A percentile compares a stretch with the other conserved stretches of the same genome.
Conservation (phyloP, 92 coral and sea anemone species). For the Isaurus tuberculatus region DNA sequence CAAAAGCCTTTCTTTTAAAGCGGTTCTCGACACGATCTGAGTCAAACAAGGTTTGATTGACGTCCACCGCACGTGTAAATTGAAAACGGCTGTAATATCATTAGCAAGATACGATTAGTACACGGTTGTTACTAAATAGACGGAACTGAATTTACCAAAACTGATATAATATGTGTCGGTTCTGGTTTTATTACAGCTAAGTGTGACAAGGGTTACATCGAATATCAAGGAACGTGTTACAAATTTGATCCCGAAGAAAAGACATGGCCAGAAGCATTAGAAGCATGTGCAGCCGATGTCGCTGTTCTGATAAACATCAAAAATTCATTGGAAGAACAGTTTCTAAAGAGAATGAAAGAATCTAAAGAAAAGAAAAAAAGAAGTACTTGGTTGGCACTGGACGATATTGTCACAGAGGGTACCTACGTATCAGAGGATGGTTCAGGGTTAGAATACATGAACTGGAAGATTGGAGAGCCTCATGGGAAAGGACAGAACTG, state of each 20-base stretch:
- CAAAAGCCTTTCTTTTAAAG: no score
- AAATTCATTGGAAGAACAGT: slow-evolving; percentile 48
- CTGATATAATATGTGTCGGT: background rate
- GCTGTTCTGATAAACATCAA: slow-evolving; percentile 62
- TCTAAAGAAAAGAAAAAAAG: slow-evolving; percentile 12
- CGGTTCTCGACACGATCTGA: no score
- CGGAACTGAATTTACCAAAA: background rate
- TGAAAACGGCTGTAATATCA: no score
- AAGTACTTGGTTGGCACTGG: slow-evolving; percentile 65
- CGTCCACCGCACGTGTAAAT: no score
- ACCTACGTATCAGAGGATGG: slow-evolving; percentile 84
- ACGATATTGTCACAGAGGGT: slow-evolving; percentile 77
- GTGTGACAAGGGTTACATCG: slow-evolving; percentile 67
- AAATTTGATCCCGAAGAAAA: slow-evolving; percentile 60
- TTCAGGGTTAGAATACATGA: slow-evolving; percentile 68
- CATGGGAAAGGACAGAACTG: slow-evolving; percentile 86
- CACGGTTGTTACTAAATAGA: no score
- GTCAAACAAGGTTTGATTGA: no score
- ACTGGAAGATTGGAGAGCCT: slow-evolving; percentile 87
- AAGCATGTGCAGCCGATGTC: slow-evolving; percentile 65
- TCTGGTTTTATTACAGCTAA: slow-evolving; percentile 46
- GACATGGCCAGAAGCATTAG: slow-evolving; percentile 76
- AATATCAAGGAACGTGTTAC: slow-evolving; percentile 74
- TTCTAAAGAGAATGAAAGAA: slow-evolving; percentile 40
- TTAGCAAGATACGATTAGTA: no score